These are phyloP conservation scores for Grus americana DNA, from an alignment of 2,113 vertebrate genomes.

Conservation along the genomic window DNA sequence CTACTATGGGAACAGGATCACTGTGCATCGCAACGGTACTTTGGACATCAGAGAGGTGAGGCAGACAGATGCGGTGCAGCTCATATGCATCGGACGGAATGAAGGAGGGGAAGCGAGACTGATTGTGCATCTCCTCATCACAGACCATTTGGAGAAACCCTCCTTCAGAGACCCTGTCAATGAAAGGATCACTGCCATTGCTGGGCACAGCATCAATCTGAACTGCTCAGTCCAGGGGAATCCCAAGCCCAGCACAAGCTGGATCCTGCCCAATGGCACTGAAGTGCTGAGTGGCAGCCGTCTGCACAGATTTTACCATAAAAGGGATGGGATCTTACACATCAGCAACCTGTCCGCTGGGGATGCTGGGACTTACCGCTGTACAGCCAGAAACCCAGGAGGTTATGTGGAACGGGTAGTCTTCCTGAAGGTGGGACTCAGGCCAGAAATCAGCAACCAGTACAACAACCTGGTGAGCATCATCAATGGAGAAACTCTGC, in stretches of 20 bases:
- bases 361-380: slow-evolving; percentile 87
- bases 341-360: slow-evolving; percentile 77
- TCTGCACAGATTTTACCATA: slow-evolving; percentile 80
- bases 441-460: slow-evolving; percentile 76
- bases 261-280: slow-evolving; percentile 87
- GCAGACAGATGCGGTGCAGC: slow-evolving; percentile 77
- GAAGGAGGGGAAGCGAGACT: slow-evolving; percentile 87
- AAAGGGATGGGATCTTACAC: slow-evolving; percentile 79
- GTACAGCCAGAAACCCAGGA: slow-evolving; percentile 77
- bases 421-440: slow-evolving; percentile 77
- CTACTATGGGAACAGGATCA: slow-evolving; percentile 82
- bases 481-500: slow-evolving; percentile 82
- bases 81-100: slow-evolving; percentile 85
- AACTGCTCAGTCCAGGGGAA: slow-evolving; percentile 83
- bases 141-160: slow-evolving; percentile 70
- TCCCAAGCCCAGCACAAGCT: slow-evolving; percentile 71
- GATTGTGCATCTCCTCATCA: slow-evolving; percentile 80
- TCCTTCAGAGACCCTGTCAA: slow-evolving; percentile 65
- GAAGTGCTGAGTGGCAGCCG: slow-evolving; percentile 74
- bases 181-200: slow-evolving; percentile 76
- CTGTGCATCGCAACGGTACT: slow-evolving; percentile 88
- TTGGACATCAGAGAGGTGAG: slow-evolving; percentile 81
- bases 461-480: slow-evolving; percentile 82
- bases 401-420: slow-evolving; percentile 80
- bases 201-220: slow-evolving; percentile 82